Conservation (phyloP, 2,888 invertebrate species). For the Clunio marinus region DNA sequence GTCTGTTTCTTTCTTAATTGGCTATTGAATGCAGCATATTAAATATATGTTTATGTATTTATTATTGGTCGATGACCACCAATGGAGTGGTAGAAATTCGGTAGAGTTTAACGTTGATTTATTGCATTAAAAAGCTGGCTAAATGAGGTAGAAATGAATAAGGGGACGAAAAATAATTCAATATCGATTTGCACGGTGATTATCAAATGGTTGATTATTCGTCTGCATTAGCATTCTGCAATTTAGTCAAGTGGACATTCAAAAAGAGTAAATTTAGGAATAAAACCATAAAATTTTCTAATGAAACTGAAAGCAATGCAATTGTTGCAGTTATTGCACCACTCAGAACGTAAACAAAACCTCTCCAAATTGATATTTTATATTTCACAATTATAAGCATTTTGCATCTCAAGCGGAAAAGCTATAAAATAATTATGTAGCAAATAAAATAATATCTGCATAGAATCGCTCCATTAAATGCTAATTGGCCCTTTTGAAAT, state of each 20-base stretch:
- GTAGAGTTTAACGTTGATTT: neutral
- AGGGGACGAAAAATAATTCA: neutral
- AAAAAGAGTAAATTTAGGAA: neutral
- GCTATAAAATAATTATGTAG: conserved; percentile 15
- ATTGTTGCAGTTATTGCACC: neutral
- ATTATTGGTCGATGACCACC: conserved; percentile 11
- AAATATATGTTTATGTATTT: neutral
- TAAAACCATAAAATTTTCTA: neutral
- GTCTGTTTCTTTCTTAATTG: neutral
- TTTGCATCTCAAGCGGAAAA: conserved; percentile 13
- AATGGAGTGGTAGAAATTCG: neutral
- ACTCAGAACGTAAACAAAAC: neutral
- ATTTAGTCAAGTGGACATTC: neutral
- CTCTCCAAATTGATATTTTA: conserved; percentile 7
- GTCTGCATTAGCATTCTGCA: neutral
- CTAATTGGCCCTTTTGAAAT: conserved; percentile 21
- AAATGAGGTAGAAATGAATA: neutral
- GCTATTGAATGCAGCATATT: neutral
- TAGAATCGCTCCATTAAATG: conserved; percentile 31
- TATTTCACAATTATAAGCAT: neutral
- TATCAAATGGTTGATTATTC: neutral
- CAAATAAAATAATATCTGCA: conserved; percentile 11
- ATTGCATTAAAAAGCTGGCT: neutral
- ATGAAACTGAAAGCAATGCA: conserved; percentile 4
- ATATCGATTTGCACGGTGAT: neutral